Evolutionary conservation across 2,113 vertebrate species (phyloP).

Genomic region (Sphyrna mokarran): DNA sequence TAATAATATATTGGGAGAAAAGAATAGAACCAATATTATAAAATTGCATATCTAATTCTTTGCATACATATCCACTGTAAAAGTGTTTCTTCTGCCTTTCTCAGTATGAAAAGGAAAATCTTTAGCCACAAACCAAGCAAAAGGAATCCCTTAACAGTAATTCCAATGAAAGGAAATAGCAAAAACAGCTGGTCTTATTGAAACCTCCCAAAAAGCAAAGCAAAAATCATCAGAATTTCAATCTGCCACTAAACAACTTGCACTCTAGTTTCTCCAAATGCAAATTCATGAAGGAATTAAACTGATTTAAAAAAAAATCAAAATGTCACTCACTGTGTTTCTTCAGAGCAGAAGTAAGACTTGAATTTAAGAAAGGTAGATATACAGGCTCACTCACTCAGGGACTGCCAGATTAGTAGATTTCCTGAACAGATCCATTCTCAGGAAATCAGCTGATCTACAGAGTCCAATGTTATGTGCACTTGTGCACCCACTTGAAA

Average conservation of each 20-base stretch:
- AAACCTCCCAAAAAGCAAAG: neutral
- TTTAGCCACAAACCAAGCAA: neutral
- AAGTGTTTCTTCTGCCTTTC: neutral
- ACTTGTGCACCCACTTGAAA: neutral
- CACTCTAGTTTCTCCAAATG: neutral
- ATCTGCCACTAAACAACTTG: neutral
- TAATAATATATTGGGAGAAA: neutral
- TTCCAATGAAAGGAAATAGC: neutral
- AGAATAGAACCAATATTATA: neutral
- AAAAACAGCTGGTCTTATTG: neutral
- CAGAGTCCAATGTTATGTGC: neutral
- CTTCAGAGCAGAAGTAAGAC: neutral
- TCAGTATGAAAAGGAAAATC: neutral
- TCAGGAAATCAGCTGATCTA: neutral
- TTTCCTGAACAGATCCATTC: neutral
- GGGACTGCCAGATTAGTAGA: neutral
- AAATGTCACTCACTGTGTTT: neutral
- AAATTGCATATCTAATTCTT: neutral
- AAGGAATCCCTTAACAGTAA: neutral
- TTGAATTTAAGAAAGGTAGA: neutral
- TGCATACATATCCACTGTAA: neutral
- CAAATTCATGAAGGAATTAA: neutral
- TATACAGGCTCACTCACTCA: neutral
- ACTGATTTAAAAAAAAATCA: neutral
- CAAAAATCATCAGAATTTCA: neutral